phyloP scores from a whole-genome alignment of 2,888 invertebrate genomes.

The Drosophila monieri region DNA sequence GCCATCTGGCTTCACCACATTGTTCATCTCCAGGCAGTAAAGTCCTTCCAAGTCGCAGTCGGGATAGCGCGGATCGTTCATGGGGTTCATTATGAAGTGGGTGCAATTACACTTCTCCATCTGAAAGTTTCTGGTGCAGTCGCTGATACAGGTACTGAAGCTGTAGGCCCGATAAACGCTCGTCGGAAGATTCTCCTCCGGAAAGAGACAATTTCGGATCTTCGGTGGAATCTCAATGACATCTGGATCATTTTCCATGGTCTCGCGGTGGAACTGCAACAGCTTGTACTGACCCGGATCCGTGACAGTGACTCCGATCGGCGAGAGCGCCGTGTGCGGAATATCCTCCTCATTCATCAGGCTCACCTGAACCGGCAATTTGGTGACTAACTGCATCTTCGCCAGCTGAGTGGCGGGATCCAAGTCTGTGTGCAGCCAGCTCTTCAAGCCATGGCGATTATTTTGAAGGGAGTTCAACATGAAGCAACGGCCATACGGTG shows the following conservation, averaged over 20 bases:
- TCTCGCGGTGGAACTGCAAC: constrained; percentile 84
- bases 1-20: constrained; percentile 78
- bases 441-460: constrained; percentile 81
- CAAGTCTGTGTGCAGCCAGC: constrained; percentile 77
- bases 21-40: constrained; percentile 85
- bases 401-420: constrained; percentile 65
- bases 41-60: constrained; percentile 87
- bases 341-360: constrained; percentile 82
- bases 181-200: constrained; percentile 86
- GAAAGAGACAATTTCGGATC: constrained; percentile 89
- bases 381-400: constrained; percentile 60
- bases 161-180: constrained; percentile 88
- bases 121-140: constrained; percentile 88
- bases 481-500: constrained; percentile 87
- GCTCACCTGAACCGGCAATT: constrained; percentile 58
- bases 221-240: constrained; percentile 86
- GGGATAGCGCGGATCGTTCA: constrained; percentile 63
- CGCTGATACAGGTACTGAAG: constrained; percentile 89
- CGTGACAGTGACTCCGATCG: constrained; percentile 40
- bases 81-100: constrained; percentile 87
- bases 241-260: constrained; percentile 88
- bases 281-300: constrained; percentile 56
- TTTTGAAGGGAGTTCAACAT: constrained; percentile 87
- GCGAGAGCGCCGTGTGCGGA: constrained; percentile 68
- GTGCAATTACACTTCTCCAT: constrained; percentile 87